Conservation (phyloP, 2,797 vertebrate genomes). For the Gambelia wislizenii region DNA sequence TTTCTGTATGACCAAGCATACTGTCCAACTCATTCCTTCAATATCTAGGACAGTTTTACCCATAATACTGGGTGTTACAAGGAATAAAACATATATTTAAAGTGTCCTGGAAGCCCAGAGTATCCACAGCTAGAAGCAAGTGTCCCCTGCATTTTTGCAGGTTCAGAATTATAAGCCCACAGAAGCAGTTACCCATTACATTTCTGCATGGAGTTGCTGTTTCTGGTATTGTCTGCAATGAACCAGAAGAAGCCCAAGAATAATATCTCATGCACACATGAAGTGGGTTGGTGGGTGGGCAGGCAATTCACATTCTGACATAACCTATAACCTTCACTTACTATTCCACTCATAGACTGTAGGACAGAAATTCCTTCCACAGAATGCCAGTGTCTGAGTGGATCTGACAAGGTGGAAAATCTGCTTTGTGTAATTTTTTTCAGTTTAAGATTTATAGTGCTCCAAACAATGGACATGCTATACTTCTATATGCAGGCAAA, state of each 20-base stretch:
- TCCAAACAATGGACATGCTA: neutral
- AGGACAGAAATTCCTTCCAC: neutral
- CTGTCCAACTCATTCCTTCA: neutral
- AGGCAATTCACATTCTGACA: neutral
- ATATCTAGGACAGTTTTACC: neutral
- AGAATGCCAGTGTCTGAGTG: neutral
- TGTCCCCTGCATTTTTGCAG: neutral
- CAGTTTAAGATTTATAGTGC: no score
- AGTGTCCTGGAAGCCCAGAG: neutral
- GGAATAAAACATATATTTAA: neutral
- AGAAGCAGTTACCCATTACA: neutral
- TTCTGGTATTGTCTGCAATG: neutral
- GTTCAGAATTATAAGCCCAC: neutral
- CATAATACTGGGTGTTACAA: neutral
- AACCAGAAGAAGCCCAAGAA: neutral
- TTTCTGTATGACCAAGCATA: neutral
- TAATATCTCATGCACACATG: neutral
- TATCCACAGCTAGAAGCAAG: neutral
- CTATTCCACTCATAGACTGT: neutral
- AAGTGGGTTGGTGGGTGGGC: no score
- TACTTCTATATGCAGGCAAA: neutral
- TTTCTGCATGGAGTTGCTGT: neutral
- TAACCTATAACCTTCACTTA: neutral
- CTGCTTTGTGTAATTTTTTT: neutral
- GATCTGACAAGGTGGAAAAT: neutral